Evolutionary conservation across 2,113 vertebrate genomes (phyloP).

Genomic region (Aphyosemion australe): DNA sequence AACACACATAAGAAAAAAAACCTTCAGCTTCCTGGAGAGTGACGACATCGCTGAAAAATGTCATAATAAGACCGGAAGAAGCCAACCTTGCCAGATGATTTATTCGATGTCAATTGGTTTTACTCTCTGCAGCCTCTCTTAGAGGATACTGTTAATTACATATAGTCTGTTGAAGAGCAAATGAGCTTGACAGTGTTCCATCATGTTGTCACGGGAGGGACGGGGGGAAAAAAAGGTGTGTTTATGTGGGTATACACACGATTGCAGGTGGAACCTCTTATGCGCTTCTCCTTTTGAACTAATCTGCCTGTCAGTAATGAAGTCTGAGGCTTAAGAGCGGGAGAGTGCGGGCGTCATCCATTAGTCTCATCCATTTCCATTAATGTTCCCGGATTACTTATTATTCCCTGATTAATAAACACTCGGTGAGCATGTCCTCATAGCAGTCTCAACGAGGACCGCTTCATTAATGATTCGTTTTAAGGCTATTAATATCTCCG

Average conservation of each 20-base stretch:
- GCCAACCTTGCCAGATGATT: constrained; percentile 57
- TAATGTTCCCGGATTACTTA: constrained; percentile 78
- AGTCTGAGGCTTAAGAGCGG: constrained; percentile 73
- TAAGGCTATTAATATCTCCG: constrained; percentile 72
- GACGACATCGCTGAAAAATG: constrained; percentile 49
- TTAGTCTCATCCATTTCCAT: constrained; percentile 78
- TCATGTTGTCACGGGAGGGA: constrained; percentile 70
- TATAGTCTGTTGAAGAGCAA: constrained; percentile 73
- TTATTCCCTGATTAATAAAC: constrained; percentile 83
- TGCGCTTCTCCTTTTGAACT: constrained; percentile 69
- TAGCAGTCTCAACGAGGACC: constrained; percentile 72
- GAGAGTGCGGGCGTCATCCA: constrained; percentile 72
- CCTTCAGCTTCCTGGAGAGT: constrained; percentile 28
- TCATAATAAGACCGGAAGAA: constrained; percentile 51
- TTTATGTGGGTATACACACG: constrained; percentile 32
- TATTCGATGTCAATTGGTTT: constrained; percentile 67
- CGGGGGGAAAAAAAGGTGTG: constrained; percentile 27
- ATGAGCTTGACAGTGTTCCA: constrained; percentile 76
- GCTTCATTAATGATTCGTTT: constrained; percentile 75
- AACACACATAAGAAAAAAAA: not conserved
- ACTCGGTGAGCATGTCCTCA: constrained; percentile 63
- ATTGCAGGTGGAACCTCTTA: constrained; percentile 67
- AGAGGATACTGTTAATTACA: constrained; percentile 74
- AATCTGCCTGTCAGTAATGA: constrained; percentile 79
- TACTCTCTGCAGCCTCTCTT: constrained; percentile 57